Evolutionary conservation across 2,113 vertebrate genomes (phyloP).

Genomic region (Thunnus maccoyii): DNA sequence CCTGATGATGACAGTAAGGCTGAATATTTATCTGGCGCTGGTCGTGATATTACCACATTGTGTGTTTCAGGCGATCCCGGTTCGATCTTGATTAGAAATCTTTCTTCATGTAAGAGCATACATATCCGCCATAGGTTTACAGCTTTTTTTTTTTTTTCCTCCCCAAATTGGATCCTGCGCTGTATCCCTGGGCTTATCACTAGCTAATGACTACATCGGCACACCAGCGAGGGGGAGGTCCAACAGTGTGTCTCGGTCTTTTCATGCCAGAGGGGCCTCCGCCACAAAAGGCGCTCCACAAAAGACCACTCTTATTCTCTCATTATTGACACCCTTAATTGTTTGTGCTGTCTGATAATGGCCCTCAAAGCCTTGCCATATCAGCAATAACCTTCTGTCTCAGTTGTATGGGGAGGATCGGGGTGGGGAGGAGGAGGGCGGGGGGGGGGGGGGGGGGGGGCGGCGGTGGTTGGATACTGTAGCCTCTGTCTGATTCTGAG

Average conservation of each 20-base stretch:
- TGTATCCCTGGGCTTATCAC: conserved; percentile 60
- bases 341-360: conserved; percentile 93
- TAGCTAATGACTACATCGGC: conserved; percentile 72
- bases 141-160: neutral
- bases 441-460: conserved; percentile 22
- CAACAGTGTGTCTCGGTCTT: conserved; percentile 60
- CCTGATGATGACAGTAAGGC: conserved; percentile 1
- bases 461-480: conserved; percentile 77
- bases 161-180: conserved; percentile 42
- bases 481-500: conserved; percentile 70
- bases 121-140: neutral
- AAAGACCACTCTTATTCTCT: conserved; percentile 92
- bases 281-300: conserved; percentile 75
- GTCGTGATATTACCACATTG: conserved; percentile 11
- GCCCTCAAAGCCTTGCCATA: conserved; percentile 90
- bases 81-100: conserved; percentile 49
- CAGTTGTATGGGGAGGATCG: conserved; percentile 83
- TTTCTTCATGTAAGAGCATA: conserved; percentile 23
- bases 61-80: conserved; percentile 1
- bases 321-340: conserved; percentile 90
- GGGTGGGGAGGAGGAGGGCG: no score
- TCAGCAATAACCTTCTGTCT: conserved; percentile 96
- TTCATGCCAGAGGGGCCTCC: conserved; percentile 76
- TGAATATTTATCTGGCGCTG: conserved; percentile 47
- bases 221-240: conserved; percentile 64